Conservation (phyloP, 1,140 invertebrate species). For the Augochlora pura region DNA sequence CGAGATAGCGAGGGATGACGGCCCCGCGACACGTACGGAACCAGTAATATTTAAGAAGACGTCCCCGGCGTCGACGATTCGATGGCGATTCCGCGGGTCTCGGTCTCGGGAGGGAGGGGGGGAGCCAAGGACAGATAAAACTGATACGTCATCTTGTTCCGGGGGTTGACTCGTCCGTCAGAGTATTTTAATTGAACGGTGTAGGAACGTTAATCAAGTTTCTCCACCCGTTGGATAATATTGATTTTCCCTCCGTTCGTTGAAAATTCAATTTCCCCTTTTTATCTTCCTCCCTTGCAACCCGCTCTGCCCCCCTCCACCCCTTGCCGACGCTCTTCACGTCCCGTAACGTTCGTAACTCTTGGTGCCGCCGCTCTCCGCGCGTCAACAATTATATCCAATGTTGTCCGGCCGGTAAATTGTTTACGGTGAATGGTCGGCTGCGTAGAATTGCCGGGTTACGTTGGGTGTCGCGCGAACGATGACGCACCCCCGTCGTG, state of each 20-base stretch:
- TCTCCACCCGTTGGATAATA: constrained; percentile 61
- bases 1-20: constrained; percentile 5
- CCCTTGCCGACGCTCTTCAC: background rate
- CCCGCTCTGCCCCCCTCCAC: background rate
- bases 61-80: background rate
- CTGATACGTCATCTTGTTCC: constrained; percentile 50
- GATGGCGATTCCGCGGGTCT: background rate
- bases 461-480: too few relatives aligned
- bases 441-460: too few relatives aligned
- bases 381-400: too few relatives aligned
- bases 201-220: constrained; percentile 64
- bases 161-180: constrained; percentile 19
- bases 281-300: background rate
- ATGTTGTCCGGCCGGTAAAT: background rate
- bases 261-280: constrained; percentile 59
- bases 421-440: background rate
- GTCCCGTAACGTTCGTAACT: constrained; percentile 7
- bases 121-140: constrained; percentile 24
- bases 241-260: constrained; percentile 62
- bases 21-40: background rate
- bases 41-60: constrained; percentile 23
- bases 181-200: constrained; percentile 65
- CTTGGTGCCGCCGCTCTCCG: too few relatives aligned
- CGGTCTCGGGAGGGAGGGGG: too few relatives aligned
- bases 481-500: too few relatives aligned